Base-by-base conservation (phyloP, 1,140 invertebrate genomes). In the Drosophila teissieri region DNA sequence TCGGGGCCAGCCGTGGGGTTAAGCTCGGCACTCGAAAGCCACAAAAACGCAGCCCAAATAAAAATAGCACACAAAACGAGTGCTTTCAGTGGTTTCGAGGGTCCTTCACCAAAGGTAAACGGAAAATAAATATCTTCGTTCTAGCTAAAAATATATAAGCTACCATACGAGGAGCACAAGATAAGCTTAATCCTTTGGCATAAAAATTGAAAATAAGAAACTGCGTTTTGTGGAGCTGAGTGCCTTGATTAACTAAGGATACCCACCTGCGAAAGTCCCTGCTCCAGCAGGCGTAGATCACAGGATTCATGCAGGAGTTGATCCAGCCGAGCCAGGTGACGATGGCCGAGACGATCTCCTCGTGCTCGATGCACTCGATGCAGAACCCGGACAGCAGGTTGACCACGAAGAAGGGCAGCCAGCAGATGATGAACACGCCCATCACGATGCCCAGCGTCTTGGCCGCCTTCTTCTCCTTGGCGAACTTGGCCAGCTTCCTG, bases 311-410 rank as follows among this genome's bases (percentile, higher is more conserved):
- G 36, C 97, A 96, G 24, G 98, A 99, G 93, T 99, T 99, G 84
- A 99, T 97, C 97, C 99, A 99, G 48, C 99, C 99, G 4, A 99
- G 95, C 99, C 99, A 99, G 37, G 98, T 99, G 39, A 99, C 97
- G 24, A 99, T 95, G 12, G 97, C 97, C 65, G 97, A 97, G 4
- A 99, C 96, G 44, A 98, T 95, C 83, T 98, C 96, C 81, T 97
- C 97, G 62, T 98, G 95, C 91, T 95, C 95, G 63, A 98, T 96
- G 92, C 97, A 98, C 73, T 95, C 94, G 31, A 95, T 94, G 92
- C 98, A 99, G 83, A 99, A 96, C 1, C 98, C 98, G 8, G 97
- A 97, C 78, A 98, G 92, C 63, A 98, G 94, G 92, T 99, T 99
- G 57, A 99, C 96, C 45, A 99, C 97, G 93, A 99, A 99, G 93